A percentile compares a stretch with the other conserved stretches of the same genome.
Conservation (phyloP, 23 tunicate species). For the Phallusia fumigata region DNA sequence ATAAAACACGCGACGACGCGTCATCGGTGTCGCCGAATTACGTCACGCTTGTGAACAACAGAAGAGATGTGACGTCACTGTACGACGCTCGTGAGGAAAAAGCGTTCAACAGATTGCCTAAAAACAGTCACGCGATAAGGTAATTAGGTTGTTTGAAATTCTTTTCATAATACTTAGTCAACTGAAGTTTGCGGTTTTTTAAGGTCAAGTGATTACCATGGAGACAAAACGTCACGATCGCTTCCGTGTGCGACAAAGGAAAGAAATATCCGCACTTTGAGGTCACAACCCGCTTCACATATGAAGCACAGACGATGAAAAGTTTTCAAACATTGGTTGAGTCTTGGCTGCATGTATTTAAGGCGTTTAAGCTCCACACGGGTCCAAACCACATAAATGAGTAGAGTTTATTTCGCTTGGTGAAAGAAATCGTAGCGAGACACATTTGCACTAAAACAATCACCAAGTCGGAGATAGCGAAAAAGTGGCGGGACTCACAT, state of each 20-base stretch:
- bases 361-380: too few relatives aligned
- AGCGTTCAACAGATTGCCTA: neutral
- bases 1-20: neutral
- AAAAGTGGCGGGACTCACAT: too few relatives aligned
- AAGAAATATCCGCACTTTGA: neutral
- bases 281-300: neutral
- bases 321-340: too few relatives aligned
- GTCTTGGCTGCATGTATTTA: too few relatives aligned
- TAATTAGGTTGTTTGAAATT: neutral
- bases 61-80: conserved; percentile 6
- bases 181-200: neutral
- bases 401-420: too few relatives aligned
- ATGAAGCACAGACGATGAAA: neutral
- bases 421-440: too few relatives aligned
- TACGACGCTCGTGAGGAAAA: neutral
- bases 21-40: conserved; percentile 1
- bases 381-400: too few relatives aligned
- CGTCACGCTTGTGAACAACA: conserved; percentile 4
- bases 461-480: too few relatives aligned
- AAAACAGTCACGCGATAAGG: neutral
- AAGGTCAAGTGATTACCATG: neutral
- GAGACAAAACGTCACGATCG: neutral
- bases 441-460: too few relatives aligned
- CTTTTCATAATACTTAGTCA: neutral
- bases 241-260: neutral